Evolutionary conservation across 1,140 invertebrate genomes (phyloP).

Genomic region (Andrena cerasifolii): DNA sequence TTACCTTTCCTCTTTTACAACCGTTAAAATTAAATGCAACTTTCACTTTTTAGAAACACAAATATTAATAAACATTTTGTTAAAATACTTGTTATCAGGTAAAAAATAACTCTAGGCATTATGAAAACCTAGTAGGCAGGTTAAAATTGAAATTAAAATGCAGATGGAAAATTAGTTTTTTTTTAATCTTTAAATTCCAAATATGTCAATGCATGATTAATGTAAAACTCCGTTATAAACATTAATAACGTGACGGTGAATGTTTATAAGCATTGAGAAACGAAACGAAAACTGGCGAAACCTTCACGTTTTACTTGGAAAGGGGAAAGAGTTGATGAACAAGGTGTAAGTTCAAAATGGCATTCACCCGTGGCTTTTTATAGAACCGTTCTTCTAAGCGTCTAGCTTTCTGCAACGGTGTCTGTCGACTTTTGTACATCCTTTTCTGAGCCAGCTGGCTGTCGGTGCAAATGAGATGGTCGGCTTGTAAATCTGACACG

Average conservation of each 20-base stretch:
- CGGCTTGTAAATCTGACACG: constrained; percentile 50
- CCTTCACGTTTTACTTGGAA: constrained; percentile 2
- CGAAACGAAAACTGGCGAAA: constrained; percentile 11
- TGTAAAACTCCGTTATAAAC: not conserved
- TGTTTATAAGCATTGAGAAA: constrained; percentile 5
- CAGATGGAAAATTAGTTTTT: too few species aligned
- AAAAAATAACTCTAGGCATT: too few species aligned
- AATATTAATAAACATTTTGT: too few species aligned
- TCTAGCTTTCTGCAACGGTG: constrained; percentile 50
- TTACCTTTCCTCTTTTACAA: too few species aligned
- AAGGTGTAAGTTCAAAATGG: constrained; percentile 58
- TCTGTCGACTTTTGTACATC: constrained; percentile 52
- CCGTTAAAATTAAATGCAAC: too few species aligned
- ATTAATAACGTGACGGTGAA: constrained; percentile 26
- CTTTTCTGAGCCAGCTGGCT: constrained; percentile 39
- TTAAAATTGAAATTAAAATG: too few species aligned
- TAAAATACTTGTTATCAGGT: too few species aligned
- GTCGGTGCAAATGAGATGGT: constrained; percentile 58
- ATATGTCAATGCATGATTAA: too few species aligned
- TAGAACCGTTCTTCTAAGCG: constrained; percentile 60
- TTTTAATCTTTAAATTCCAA: too few species aligned
- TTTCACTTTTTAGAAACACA: too few species aligned
- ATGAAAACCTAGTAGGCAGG: too few species aligned
- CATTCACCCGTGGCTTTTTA: constrained; percentile 62
- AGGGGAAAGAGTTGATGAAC: constrained; percentile 49